Base-by-base conservation (phyloP, 37 sponge, comb jelly and placozoan genomes). In the Tethya wilhelma region DNA sequence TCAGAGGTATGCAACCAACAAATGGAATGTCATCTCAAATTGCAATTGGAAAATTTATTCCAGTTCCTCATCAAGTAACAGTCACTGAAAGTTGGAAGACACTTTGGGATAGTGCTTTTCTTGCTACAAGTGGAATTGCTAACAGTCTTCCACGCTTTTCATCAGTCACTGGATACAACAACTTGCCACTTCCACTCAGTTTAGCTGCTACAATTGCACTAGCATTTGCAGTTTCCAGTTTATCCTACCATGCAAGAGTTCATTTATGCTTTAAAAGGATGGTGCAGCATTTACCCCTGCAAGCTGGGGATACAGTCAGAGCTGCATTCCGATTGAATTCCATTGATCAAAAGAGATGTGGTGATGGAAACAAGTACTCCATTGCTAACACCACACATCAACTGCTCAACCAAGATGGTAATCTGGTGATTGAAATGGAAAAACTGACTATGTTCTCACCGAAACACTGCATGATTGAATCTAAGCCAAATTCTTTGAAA, bases 401-500 rank as follows among this genome's bases (percentile, higher is more conserved):
- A 74, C 28, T 82, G 23, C 65, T 82, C 23, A 82, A 82, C 45
- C 83, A 82, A 33, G 41, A 59, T 41, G 33, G 59, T 33, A 42
- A 72, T 30, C 45, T 71, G 4, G 73, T 82, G 22, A 60, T 82
- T 73, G 25, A 32, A 26, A 32, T 56, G 31, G 42, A 82, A 37
- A 82, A 70, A 22, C 72, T 20, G 30, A 72, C 83, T 12, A 70
- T 82, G 83, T 82, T 82, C 25, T 32, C 62, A 38, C 73, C 83
- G 1, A 23, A 38, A 25, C 33, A 75, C 14, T 26, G 69, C n/a
- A 57, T 5, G 5, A 17, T 22, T 0, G 22, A 12, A 8, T 25
- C 23, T 25, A 3, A 74, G 20, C 32, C 71, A 43, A 28, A 81
- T 9, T n/a, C n/a, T n/a, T n/a, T n/a, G n/a, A n/a, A n/a, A n/a